Percentiles rank a stretch among this genome's conserved stretches.
phyloP scores from a whole-genome alignment of 2,888 invertebrate genomes.

The Abrostola triplasia region DNA sequence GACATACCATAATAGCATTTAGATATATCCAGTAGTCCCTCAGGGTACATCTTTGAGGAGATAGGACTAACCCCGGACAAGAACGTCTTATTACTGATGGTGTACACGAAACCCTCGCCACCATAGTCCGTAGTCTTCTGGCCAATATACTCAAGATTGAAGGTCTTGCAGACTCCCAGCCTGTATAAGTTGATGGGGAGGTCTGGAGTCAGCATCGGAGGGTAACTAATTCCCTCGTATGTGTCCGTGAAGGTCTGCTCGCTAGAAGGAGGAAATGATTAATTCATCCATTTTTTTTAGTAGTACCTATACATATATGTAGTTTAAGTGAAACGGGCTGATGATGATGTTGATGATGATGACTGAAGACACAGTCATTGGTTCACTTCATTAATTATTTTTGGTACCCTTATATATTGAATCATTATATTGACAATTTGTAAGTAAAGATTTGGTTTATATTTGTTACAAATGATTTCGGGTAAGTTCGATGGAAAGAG shows the following conservation, averaged over 20 bases:
- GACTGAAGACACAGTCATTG: too few relatives aligned
- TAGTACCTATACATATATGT: too few relatives aligned
- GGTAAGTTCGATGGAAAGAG: too few relatives aligned
- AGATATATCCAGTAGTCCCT: slow-evolving; percentile 88
- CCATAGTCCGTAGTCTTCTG: slow-evolving; percentile 77
- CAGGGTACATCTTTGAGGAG: slow-evolving; percentile 85
- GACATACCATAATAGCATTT: slow-evolving; percentile 91
- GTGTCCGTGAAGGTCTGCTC: slow-evolving; percentile 86
- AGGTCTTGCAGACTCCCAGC: slow-evolving; percentile 92
- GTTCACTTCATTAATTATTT: too few relatives aligned
- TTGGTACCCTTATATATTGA: too few relatives aligned
- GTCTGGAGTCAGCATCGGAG: slow-evolving; percentile 87
- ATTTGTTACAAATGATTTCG: too few relatives aligned
- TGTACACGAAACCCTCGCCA: slow-evolving; percentile 89
- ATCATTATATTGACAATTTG: too few relatives aligned
- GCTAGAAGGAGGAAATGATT: slow-evolving; percentile 36
- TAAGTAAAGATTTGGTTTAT: too few relatives aligned
- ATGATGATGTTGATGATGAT: too few relatives aligned
- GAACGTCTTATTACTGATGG: slow-evolving; percentile 89
- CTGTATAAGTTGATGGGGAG: slow-evolving; percentile 90
- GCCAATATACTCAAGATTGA: slow-evolving; percentile 77
- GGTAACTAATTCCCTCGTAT: slow-evolving; percentile 92
- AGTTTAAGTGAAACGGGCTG: too few relatives aligned
- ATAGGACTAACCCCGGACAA: slow-evolving; percentile 82
- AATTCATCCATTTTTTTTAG: too few relatives aligned